Base-by-base conservation (phyloP, 2,113 vertebrate species). In the Lepisosteus oculatus region DNA sequence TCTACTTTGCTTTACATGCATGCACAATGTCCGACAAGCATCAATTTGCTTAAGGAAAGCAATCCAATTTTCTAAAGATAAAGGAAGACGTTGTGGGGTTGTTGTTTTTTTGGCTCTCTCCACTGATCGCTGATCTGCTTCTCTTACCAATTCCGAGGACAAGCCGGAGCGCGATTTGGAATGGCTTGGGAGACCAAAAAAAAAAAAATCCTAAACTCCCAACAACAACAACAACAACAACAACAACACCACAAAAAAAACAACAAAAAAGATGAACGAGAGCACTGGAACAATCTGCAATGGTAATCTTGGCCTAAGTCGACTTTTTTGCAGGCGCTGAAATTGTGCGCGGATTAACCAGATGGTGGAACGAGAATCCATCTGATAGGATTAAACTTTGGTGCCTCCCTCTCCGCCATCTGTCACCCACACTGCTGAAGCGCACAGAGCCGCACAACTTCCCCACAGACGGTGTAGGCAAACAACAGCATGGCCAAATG, bases 351-450 rank as follows among this genome's bases (percentile, higher is more conserved):
- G 91, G 93, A 94, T 96, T 95, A 95, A 94, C 94, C 95, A 97
- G 95, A 96, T 98, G 95, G 94, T 89, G 92, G 91, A 93, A 94
- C 91, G 94, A 91, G 93, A 94, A 95, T 95, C 93, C 89, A 92
- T 93, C 92, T 96, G 94, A 98, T 94, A 96, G 94, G 95, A 97
- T 98, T 97, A 97, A 95, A 93, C 92, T 93, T 95, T 93, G 94
- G 91, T 92, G 90, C 92, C 90, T 90, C 93, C 93, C 93, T 94
- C 89, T 43, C 83, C 86, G 94, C 95, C 94, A 96, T 97, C 94
- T 97, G 95, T 91, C 94, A 90, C 68, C 78, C 68, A 81, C 81
- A 68, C 81, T 81, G 81, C 81, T 88, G 6, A 9, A 64, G 41
- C 17, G 41, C 17, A 64, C 62, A 64, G 17, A 5, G 5, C 9